These are phyloP conservation scores for Hofmannophila pseudospretella DNA, from an alignment of 2,888 invertebrate species.

Conservation along the genomic window DNA sequence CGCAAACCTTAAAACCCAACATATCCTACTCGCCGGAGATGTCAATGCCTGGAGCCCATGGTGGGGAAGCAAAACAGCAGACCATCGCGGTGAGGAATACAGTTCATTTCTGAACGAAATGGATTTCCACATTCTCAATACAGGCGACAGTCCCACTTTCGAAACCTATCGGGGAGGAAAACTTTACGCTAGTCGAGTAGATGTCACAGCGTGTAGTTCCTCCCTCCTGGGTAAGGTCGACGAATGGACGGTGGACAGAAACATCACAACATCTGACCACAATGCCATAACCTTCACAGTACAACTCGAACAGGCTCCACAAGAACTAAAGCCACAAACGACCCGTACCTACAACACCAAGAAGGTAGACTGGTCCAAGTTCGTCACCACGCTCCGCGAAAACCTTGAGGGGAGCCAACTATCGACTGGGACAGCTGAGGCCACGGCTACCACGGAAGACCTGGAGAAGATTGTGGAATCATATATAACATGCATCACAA, in stretches of 20 bases:
- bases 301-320: not conserved
- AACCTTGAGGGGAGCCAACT: not conserved
- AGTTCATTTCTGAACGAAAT: conserved; percentile 7
- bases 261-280: conserved; percentile 10
- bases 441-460: conserved; percentile 7
- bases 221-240: conserved; percentile 1
- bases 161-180: conserved; percentile 10
- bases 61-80: conserved; percentile 16
- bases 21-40: conserved; percentile 18
- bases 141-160: conserved; percentile 8
- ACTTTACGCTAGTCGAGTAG: conserved; percentile 11
- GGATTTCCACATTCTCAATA: conserved; percentile 10
- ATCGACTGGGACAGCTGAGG: not conserved
- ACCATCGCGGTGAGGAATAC: conserved; percentile 13
- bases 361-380: conserved; percentile 7
- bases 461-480: conserved; percentile 1
- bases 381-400: conserved; percentile 2
- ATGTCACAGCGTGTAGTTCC: conserved; percentile 10
- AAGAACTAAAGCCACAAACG: not conserved
- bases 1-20: conserved; percentile 1
- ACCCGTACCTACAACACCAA: conserved; percentile 8
- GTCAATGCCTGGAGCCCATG: conserved; percentile 18
- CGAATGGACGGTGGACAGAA: conserved; percentile 9
- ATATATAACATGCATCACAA: not conserved
- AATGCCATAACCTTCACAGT: conserved; percentile 4